Percentiles rank a stretch among this genome's conserved stretches.
These are phyloP conservation scores for Zosterops hypoxanthus DNA, from an alignment of 2,113 vertebrate species.

Conservation along the genomic window DNA sequence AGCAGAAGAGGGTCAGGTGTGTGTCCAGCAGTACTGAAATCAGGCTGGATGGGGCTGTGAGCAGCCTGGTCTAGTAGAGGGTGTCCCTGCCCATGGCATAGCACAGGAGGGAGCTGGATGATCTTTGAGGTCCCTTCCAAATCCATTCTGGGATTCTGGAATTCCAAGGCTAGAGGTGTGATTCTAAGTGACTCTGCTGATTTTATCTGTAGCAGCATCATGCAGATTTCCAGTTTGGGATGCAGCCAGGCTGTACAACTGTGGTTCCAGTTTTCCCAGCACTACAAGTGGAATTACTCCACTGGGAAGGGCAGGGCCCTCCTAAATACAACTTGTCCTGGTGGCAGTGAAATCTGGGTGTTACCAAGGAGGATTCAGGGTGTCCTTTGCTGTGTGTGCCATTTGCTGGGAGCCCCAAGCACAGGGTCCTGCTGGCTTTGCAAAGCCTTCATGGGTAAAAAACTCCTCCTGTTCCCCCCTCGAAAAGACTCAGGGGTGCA, in stretches of 20 bases:
- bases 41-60: background rate
- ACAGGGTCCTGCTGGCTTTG: background rate
- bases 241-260: too few relatives aligned
- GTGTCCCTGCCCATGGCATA: fast-evolving
- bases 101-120: background rate
- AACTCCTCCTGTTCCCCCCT: background rate
- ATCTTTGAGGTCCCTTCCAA: too few relatives aligned
- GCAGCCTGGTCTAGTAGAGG: background rate
- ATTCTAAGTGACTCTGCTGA: too few relatives aligned
- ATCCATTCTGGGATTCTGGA: too few relatives aligned
- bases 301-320: background rate
- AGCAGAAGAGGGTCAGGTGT: background rate
- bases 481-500: background rate
- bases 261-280: background rate
- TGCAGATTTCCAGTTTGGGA: too few relatives aligned
- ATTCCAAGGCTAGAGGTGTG: too few relatives aligned
- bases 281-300: background rate
- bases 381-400: background rate
- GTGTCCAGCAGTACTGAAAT: background rate
- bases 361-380: background rate
- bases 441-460: background rate
- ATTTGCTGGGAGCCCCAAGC: background rate
- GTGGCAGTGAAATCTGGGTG: background rate
- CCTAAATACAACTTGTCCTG: background rate
- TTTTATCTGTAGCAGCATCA: background rate